These are phyloP conservation scores for Agapornis canus DNA, from an alignment of 2,797 vertebrate genomes.

Conservation along the genomic window DNA sequence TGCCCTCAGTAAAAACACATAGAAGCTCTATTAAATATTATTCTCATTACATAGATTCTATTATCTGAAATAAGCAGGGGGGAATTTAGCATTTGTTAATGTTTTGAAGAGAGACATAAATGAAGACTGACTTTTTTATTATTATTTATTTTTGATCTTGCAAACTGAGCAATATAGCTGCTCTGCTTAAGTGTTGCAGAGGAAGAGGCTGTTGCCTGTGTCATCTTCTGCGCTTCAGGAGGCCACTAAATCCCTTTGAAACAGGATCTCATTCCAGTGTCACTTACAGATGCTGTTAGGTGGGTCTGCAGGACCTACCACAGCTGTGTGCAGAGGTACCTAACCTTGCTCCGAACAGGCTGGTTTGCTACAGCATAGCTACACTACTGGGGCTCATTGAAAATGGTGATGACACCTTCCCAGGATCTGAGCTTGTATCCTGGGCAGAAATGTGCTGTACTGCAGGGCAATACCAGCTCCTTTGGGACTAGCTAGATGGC, in stretches of 20 bases:
- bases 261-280: background rate
- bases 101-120: constrained; percentile 3
- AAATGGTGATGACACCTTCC: background rate
- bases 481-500: background rate
- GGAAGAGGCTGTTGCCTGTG: background rate
- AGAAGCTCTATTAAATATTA: constrained; percentile 9
- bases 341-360: background rate
- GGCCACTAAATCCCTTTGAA: background rate
- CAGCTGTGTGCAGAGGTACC: background rate
- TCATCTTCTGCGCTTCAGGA: background rate
- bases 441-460: rapidly evolving
- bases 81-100: background rate
- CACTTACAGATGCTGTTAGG: background rate
- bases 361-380: rapidly evolving
- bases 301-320: background rate
- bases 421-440: rapidly evolving
- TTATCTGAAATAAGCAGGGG: constrained; percentile 25
- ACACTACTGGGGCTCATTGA: rapidly evolving
- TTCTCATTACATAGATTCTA: constrained; percentile 25
- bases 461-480: background rate
- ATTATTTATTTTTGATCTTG: background rate
- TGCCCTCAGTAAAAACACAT: constrained; percentile 11
- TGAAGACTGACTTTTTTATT: background rate
- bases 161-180: background rate
- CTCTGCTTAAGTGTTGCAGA: background rate